These are phyloP conservation scores for Lysandra bellargus DNA, from an alignment of 2,888 invertebrate genomes.

Conservation along the genomic window DNA sequence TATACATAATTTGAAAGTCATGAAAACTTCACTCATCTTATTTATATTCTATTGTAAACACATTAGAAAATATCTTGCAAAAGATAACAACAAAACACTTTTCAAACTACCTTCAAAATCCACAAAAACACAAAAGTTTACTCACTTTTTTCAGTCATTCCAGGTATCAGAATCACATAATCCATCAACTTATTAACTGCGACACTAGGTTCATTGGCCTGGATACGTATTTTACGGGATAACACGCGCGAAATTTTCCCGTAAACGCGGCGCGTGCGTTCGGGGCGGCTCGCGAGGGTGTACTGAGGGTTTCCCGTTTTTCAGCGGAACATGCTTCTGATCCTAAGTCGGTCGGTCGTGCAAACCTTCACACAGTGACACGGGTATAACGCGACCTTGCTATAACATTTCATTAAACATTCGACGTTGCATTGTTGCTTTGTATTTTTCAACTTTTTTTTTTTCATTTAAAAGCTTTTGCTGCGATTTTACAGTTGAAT, in stretches of 20 bases:
- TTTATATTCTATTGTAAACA: not conserved
- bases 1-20: no score
- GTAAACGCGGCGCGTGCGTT: slow-evolving; percentile 46
- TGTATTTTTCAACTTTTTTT: not conserved
- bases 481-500: not conserved
- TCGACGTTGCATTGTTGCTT: slow-evolving; percentile 9
- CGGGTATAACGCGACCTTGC: slow-evolving; percentile 62
- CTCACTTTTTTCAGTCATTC: slow-evolving; percentile 73
- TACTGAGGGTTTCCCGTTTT: slow-evolving; percentile 51
- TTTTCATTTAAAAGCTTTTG: not conserved
- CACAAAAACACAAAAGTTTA: slow-evolving; percentile 37
- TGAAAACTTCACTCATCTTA: no score
- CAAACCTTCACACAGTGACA: slow-evolving; percentile 80
- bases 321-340: slow-evolving; percentile 72
- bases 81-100: not conserved
- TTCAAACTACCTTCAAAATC: not conserved
- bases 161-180: slow-evolving; percentile 62
- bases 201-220: slow-evolving; percentile 7
- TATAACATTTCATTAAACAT: slow-evolving; percentile 62
- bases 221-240: slow-evolving; percentile 41
- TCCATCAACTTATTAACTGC: slow-evolving; percentile 58
- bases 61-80: not conserved
- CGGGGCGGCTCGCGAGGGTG: slow-evolving; percentile 53
- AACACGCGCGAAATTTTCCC: slow-evolving; percentile 35
- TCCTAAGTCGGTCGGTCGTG: slow-evolving; percentile 77